Conservation (phyloP, 1,140 invertebrate genomes). For the Drosophila elegans region DNA sequence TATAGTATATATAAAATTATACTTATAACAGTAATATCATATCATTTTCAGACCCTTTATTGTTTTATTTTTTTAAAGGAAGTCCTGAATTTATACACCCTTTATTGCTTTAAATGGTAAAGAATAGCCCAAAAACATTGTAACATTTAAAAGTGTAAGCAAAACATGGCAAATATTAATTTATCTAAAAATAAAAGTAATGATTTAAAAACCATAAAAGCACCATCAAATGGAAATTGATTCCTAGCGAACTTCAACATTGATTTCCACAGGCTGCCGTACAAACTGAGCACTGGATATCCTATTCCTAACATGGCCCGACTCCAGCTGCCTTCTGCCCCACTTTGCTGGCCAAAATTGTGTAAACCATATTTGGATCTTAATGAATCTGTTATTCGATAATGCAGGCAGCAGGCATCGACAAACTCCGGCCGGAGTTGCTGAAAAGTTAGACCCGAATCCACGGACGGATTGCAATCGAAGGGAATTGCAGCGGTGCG, state of each 20-base stretch:
- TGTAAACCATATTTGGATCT: slow-evolving; percentile 71
- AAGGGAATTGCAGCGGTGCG: background rate
- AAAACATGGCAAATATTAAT: no score
- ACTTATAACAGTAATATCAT: no score
- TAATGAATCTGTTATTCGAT: slow-evolving; percentile 80
- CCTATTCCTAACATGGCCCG: slow-evolving; percentile 21
- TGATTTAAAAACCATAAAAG: background rate
- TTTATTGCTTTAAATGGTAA: no score
- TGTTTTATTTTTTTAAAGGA: no score
- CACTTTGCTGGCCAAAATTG: slow-evolving; percentile 36
- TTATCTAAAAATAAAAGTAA: background rate
- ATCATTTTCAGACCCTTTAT: no score
- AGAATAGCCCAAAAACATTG: no score
- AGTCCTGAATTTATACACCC: no score
- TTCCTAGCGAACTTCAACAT: slow-evolving; percentile 2
- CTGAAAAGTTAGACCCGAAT: slow-evolving; percentile 63
- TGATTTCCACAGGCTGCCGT: slow-evolving; percentile 12
- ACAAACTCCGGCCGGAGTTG: slow-evolving; percentile 42
- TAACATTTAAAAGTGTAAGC: no score
- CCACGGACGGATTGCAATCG: slow-evolving; percentile 40
- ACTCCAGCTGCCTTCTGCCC: background rate
- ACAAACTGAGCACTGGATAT: slow-evolving; percentile 31
- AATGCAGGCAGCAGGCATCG: slow-evolving; percentile 54
- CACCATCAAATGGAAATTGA: background rate
- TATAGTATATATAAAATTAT: no score